phyloP scores from a whole-genome alignment of 1,140 invertebrate species.

The Heliothis virescens region DNA sequence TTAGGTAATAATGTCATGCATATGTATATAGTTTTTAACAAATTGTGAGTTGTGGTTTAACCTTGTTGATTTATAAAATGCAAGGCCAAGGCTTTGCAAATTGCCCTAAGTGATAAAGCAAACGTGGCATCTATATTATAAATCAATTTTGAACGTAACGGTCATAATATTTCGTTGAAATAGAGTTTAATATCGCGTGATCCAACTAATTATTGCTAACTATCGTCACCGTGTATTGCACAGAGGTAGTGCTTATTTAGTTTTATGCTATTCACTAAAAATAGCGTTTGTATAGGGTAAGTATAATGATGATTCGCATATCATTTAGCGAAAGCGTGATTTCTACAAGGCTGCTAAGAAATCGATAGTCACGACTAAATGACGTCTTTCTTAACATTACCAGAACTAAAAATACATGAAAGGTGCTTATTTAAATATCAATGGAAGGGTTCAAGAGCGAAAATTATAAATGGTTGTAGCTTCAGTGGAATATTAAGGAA shows the following conservation, averaged over 20 bases:
- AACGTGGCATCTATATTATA: background rate
- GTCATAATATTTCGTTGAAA: background rate
- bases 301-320: conserved; percentile 34
- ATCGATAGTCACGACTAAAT: conserved; percentile 48
- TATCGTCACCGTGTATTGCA: background rate
- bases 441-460: background rate
- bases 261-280: conserved; percentile 33
- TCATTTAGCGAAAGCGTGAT: conserved; percentile 68
- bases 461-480: background rate
- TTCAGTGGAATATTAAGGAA: background rate
- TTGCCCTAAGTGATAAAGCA: background rate
- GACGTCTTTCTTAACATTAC: background rate
- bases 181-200: conserved; percentile 5
- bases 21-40: background rate
- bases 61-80: background rate
- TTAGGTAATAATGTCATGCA: background rate
- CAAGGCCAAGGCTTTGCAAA: background rate
- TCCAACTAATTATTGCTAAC: background rate
- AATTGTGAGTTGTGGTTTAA: background rate
- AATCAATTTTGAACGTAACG: background rate
- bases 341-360: conserved; percentile 53
- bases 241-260: background rate
- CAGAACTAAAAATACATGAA: background rate
- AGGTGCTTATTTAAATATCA: conserved; percentile 1
- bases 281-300: conserved; percentile 29